Base-by-base conservation (phyloP, 92 coral and sea anemone genomes). In the Phenganax stokvisi region DNA sequence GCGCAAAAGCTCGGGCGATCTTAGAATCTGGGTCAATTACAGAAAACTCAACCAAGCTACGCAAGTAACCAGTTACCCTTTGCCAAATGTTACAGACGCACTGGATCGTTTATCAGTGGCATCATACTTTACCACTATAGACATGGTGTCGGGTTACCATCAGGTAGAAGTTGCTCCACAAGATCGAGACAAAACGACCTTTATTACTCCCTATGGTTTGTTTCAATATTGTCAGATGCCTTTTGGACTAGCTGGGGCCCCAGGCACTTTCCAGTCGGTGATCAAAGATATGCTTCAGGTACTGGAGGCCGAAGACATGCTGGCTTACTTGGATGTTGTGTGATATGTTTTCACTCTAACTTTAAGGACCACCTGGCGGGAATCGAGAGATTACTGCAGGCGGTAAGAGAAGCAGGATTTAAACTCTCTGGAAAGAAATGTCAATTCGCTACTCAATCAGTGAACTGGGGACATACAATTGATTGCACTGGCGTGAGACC, bases 321-420 rank as follows among this genome's bases (percentile, higher is more conserved):
- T 88, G 66, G 83, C 84, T 9, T 88, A 81, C 70, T 44, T 88
- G 53, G 88, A 88, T 72, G 84, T 81, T 76, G 88, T 76, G 88
- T 85, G 71, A 85, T 88, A 60, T 82, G 88, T 66, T 88, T 80
- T 57, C 85, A 64, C 72, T 81, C 85, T 6, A 76, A 56, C 56
- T 85, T 85, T 64, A 84, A 81, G 79, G 78, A 88, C 57, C 88
- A 81, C 74, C 79, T 80, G 60, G 71, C 73, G 80, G 85, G 85
- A 44, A 54, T 77, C 68, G 81, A 79, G 62, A 74, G 85, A 56
- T 70, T 83, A 75, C 75, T 83, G 76, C 29, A 57, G 13, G 79
- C 87, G 13, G 72, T 83, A 64, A 72, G 85, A 79, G n/a, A 77
- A 47, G 47, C 84, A 47, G 89, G 85, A 10, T 81, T 87, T 67